Evolutionary conservation across 2,113 vertebrate genomes (phyloP), one percentile per base, ranked within the genome.

Genomic region (Dissostichus mawsoni): DNA sequence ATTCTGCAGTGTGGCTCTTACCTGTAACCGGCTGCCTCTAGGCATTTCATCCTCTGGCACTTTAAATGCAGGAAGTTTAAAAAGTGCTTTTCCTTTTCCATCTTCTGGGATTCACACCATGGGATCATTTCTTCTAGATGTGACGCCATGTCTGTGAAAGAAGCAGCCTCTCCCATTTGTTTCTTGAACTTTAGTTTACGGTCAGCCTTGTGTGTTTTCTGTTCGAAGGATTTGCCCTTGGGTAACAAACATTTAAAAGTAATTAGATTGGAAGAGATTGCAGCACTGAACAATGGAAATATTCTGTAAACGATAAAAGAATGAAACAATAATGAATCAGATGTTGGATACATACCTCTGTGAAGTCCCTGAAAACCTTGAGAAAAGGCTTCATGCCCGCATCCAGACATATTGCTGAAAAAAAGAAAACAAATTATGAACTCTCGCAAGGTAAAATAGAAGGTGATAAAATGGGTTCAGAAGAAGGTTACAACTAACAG

Each of bases 11-110:
- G 14, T 20, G 7, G n/a, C 55, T 47, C 90, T 89, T 92, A 95
- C 95, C 92, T 92, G 90, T 88, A 69, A 7, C 94, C 93, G 3
- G 83, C 82, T 45, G 84, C 65, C 63, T 95, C 95, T 1, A 94
- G 61, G 18, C 41, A 16, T 76, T 81, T 91, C 87, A 94, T 85
- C 73, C 80, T 86, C 3, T 59, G 66, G 55, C 93, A 95, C 83
- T 89, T 94, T 9, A 96, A 78, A 29, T 13, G 71, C 59, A 93
- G 62, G 76, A 93, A 92, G 17, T 41, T 81, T 62, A 96, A 80
- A 12, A 69, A 72, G 5, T 74, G 23, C 41, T 64, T 90, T 20
- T 93, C 90, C 47, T 82, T 85, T 4, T 44, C 7, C 80, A 86
- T 82, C 69, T 65, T 90, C 53, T 80, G 81, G 14, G 84, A 83